A percentile compares a stretch with the other conserved stretches of the same genome.
Conservation (phyloP, 2,797 vertebrate genomes). For the Amniataba percoides region DNA sequence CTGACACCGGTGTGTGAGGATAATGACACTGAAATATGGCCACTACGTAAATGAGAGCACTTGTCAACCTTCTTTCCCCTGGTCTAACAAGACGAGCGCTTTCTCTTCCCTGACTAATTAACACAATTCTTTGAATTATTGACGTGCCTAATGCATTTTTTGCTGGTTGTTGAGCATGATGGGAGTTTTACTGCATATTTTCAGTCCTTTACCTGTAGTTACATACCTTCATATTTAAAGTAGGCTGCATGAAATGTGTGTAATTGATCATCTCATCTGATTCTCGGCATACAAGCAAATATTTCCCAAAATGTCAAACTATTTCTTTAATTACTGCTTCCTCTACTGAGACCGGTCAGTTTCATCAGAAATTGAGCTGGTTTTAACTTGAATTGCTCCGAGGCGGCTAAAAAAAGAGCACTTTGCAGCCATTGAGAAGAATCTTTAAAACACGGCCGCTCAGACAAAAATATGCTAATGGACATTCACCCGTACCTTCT, state of each 20-base stretch:
- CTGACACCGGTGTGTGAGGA: constrained; percentile 36
- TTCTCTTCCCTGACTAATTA: constrained; percentile 17
- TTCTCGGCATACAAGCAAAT: neutral
- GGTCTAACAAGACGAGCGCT: neutral
- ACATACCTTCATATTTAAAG: constrained; percentile 12
- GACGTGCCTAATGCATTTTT: neutral
- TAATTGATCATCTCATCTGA: neutral
- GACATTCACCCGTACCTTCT: constrained; percentile 14
- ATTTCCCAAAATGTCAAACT: constrained; percentile 13
- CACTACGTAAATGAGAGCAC: constrained; percentile 9
- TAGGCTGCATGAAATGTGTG: neutral
- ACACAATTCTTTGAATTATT: neutral
- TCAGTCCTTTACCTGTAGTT: neutral
- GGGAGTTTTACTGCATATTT: neutral
- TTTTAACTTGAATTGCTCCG: constrained; percentile 29
- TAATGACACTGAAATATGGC: constrained; percentile 44
- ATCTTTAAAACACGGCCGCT: constrained; percentile 27
- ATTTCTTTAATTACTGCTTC: constrained; percentile 12
- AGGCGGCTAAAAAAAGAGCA: constrained; percentile 19
- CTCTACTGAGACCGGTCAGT: neutral
- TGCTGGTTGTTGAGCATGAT: constrained; percentile 4
- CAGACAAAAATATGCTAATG: constrained; percentile 34
- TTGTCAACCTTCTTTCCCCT: constrained; percentile 9
- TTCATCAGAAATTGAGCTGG: constrained; percentile 27
- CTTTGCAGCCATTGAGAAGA: constrained; percentile 29